These are phyloP conservation scores for Tyrophagus putrescentiae DNA, from an alignment of 1,140 invertebrate genomes.

Conservation along the genomic window DNA sequence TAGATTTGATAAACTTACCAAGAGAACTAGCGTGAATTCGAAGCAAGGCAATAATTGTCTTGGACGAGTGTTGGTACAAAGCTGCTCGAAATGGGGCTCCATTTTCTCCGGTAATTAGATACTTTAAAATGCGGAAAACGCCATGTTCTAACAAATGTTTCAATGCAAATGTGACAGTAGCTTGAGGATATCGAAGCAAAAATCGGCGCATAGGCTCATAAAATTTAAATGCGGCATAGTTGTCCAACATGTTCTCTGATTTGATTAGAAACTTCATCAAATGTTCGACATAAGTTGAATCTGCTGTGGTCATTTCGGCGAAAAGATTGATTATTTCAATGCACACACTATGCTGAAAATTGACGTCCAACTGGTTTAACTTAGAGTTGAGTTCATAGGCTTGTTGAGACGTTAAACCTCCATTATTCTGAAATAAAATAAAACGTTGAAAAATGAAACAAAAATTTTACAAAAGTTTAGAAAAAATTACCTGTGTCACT, in stretches of 20 bases:
- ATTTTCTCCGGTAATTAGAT: conserved; percentile 61
- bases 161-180: conserved; percentile 54
- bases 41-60: no score
- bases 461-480: no score
- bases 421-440: no score
- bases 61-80: conserved; percentile 38
- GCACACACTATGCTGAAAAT: conserved; percentile 48
- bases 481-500: no score
- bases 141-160: conserved; percentile 32
- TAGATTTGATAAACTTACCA: no score
- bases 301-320: conserved; percentile 65
- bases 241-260: conserved; percentile 66
- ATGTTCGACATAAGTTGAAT: conserved; percentile 61
- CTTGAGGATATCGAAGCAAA: conserved; percentile 65
- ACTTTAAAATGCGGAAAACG: conserved; percentile 36
- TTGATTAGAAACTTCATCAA: conserved; percentile 66
- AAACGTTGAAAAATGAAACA: no score
- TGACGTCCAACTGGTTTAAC: conserved; percentile 26
- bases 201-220: conserved; percentile 73
- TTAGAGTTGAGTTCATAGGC: conserved; percentile 43
- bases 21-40: no score
- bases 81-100: conserved; percentile 65
- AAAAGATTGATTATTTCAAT: conserved; percentile 72
- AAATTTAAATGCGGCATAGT: conserved; percentile 81
- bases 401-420: no score